A percentile compares a stretch with the other conserved stretches of the same genome.
Conservation (phyloP, 2,113 vertebrate genomes). For the Nerophis lumbriciformis region DNA sequence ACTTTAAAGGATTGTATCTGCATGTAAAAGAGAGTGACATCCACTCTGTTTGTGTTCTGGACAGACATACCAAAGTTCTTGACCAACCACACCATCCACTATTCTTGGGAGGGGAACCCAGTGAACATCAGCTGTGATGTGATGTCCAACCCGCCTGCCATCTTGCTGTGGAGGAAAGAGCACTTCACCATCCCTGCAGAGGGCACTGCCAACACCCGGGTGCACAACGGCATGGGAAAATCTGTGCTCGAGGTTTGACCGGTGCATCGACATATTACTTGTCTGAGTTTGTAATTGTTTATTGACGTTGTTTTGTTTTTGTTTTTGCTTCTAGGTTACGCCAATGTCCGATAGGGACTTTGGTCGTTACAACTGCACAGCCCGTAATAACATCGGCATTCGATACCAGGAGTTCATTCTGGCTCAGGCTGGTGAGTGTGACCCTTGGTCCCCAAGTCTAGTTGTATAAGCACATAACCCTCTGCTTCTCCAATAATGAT, state of each 20-base stretch:
- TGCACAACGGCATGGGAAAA: slow-evolving; percentile 77
- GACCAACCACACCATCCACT: slow-evolving; percentile 90
- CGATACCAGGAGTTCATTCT: slow-evolving; percentile 92
- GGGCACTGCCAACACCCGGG: slow-evolving; percentile 81
- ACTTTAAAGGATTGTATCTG: neutral
- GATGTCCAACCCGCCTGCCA: slow-evolving; percentile 86
- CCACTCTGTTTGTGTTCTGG: slow-evolving; percentile 1
- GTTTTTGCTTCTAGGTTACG: slow-evolving; percentile 77
- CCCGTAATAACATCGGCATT: slow-evolving; percentile 90
- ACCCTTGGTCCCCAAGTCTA: neutral
- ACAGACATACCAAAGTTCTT: slow-evolving; percentile 93
- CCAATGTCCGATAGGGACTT: slow-evolving; percentile 94
- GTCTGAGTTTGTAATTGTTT: neutral
- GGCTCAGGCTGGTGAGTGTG: slow-evolving; percentile 87
- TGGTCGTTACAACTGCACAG: slow-evolving; percentile 93
- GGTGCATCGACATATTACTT: neutral
- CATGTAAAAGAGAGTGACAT: neutral
- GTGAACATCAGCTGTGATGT: slow-evolving; percentile 97
- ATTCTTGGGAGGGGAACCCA: slow-evolving; percentile 96
- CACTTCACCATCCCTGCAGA: slow-evolving; percentile 83
- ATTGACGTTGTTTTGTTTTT: neutral
- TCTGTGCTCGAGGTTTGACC: slow-evolving; percentile 85
- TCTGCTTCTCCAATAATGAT: slow-evolving; percentile 32
- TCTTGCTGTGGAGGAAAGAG: slow-evolving; percentile 89
- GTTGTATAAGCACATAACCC: slow-evolving; percentile 17